A percentile compares a stretch with the other conserved stretches of the same genome.
These are phyloP conservation scores for Meriones unguiculatus DNA, from an alignment of 2,113 vertebrate genomes.

Conservation along the genomic window DNA sequence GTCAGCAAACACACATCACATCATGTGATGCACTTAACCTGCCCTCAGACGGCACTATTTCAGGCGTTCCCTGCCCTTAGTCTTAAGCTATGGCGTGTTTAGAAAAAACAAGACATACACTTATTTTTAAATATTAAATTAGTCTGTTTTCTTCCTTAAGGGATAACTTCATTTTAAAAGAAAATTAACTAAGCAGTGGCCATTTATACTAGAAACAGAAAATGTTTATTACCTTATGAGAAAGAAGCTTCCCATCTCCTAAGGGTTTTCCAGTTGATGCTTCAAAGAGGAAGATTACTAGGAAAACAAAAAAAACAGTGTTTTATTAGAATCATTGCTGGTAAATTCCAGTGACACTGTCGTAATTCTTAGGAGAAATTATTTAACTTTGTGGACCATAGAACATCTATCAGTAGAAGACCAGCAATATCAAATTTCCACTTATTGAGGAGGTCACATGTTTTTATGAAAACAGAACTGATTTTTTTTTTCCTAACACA, in stretches of 20 bases:
- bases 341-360: not conserved
- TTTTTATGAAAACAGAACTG: conserved; percentile 39
- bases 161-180: conserved; percentile 49
- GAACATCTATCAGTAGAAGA: conserved; percentile 11
- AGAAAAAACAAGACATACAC: conserved; percentile 13
- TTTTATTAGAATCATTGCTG: conserved; percentile 45
- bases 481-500: conserved; percentile 36
- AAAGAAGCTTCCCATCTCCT: conserved; percentile 94
- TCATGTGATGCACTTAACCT: conserved; percentile 12
- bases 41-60: not conserved
- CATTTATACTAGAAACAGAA: conserved; percentile 54
- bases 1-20: not conserved
- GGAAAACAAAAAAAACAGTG: not conserved
- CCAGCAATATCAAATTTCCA: conserved; percentile 2
- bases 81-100: conserved; percentile 25
- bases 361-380: conserved; percentile 35
- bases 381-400: not conserved
- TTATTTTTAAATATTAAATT: conserved; percentile 45
- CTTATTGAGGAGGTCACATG: not conserved
- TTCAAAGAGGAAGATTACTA: conserved; percentile 97
- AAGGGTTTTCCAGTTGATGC: conserved; percentile 93
- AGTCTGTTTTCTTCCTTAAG: conserved; percentile 34
- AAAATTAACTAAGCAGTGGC: not conserved
- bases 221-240: conserved; percentile 91
- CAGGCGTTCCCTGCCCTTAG: not conserved